Conservation (phyloP, 2,113 vertebrate genomes). For the Chrysemys picta region DNA sequence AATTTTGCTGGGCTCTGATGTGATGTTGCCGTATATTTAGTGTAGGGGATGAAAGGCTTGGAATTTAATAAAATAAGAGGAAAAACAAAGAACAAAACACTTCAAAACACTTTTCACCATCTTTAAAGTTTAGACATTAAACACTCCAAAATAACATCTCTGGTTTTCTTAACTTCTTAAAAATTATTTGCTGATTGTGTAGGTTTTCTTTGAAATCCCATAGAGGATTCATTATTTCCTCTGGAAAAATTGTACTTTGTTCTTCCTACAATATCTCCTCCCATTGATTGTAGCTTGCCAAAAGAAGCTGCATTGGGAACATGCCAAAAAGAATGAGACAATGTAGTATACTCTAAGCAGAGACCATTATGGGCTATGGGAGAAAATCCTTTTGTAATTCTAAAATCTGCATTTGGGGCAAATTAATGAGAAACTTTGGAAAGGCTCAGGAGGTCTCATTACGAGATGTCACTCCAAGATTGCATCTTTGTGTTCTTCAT, state of each 20-base stretch:
- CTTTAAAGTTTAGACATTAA: background rate
- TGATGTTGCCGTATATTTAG: background rate
- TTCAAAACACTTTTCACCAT: background rate
- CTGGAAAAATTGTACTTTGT: slow-evolving; percentile 46
- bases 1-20: background rate
- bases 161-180: background rate
- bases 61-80: background rate
- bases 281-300: slow-evolving; percentile 24
- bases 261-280: slow-evolving; percentile 38
- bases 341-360: background rate
- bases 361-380: background rate
- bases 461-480: slow-evolving; percentile 14
- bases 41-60: background rate
- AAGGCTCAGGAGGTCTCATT: slow-evolving; percentile 51
- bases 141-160: background rate
- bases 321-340: slow-evolving; percentile 43
- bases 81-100: background rate
- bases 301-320: slow-evolving; percentile 60
- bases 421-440: slow-evolving; percentile 35
- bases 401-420: background rate
- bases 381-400: slow-evolving; percentile 9
- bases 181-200: background rate
- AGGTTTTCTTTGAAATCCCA: slow-evolving; percentile 31
- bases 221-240: slow-evolving; percentile 64
- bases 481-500: slow-evolving; percentile 47